These are phyloP conservation scores for Leptocoma aspasia DNA, from an alignment of 2,113 vertebrate species.

Conservation along the genomic window DNA sequence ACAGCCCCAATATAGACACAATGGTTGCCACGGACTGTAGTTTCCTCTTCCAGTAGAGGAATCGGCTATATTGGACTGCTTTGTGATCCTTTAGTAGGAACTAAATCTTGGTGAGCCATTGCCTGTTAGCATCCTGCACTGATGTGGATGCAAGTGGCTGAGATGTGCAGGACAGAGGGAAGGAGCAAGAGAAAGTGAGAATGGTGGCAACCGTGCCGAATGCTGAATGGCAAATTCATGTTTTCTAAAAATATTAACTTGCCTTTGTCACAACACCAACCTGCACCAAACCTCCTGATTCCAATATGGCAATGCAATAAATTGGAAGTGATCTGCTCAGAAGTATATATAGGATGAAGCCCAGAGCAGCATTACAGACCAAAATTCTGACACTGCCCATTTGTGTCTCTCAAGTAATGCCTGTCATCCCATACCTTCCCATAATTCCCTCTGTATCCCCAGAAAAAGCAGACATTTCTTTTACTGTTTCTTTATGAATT, in stretches of 20 bases:
- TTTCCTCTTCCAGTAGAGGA: not conserved
- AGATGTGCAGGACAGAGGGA: not conserved
- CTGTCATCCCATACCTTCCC: not conserved
- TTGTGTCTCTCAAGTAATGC: not conserved
- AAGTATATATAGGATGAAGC: not conserved
- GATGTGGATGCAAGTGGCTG: not conserved
- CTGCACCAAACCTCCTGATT: not conserved
- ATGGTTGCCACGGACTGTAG: not conserved
- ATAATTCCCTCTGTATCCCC: not conserved
- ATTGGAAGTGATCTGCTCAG: not conserved
- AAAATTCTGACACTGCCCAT: not conserved
- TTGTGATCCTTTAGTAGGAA: not conserved
- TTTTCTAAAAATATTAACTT: not conserved
- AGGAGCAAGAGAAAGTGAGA: not conserved
- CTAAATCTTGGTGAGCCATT: not conserved
- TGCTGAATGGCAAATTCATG: not conserved
- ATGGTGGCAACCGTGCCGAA: not conserved
- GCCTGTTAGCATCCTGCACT: not conserved
- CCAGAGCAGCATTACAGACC: not conserved
- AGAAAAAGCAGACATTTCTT: not conserved
- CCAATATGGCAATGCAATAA: not conserved
- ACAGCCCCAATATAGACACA: not conserved
- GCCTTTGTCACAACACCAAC: not conserved
- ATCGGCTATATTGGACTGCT: not conserved
- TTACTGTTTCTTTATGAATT: not conserved